These are phyloP conservation scores for Megastigmus dorsalis DNA, from an alignment of 2,888 invertebrate species.

Conservation along the genomic window DNA sequence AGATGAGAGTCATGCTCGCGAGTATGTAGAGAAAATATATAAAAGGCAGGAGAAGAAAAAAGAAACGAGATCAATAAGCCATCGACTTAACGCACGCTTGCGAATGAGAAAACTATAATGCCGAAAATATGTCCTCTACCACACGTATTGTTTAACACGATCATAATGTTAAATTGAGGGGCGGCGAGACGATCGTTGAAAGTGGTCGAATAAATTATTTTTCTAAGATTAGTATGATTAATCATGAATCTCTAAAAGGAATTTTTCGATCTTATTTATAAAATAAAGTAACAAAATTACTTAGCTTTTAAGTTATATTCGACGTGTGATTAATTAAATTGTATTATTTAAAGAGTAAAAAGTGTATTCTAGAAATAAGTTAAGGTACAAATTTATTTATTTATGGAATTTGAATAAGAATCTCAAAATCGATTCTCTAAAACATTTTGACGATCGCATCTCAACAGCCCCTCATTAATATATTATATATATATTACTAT, in stretches of 20 bases:
- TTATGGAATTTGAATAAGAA: slow-evolving; percentile 33
- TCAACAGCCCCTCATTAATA: slow-evolving; percentile 16
- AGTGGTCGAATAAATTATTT: slow-evolving; percentile 24
- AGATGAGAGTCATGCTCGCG: slow-evolving; percentile 26
- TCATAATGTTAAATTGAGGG: slow-evolving; percentile 46
- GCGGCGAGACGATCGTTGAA: slow-evolving; percentile 33
- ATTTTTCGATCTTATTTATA: slow-evolving; percentile 43
- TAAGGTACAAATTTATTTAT: slow-evolving; percentile 47
- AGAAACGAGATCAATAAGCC: slow-evolving; percentile 44
- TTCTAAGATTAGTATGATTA: slow-evolving; percentile 32
- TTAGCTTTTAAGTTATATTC: slow-evolving; percentile 39
- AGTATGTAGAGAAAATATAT: slow-evolving; percentile 52
- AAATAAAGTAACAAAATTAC: slow-evolving; percentile 9
- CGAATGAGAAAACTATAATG: slow-evolving; percentile 44
- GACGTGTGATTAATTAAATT: slow-evolving; percentile 35
- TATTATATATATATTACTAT: slow-evolving; percentile 39
- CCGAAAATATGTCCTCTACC: slow-evolving; percentile 32
- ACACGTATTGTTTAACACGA: slow-evolving; percentile 41
- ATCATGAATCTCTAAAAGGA: slow-evolving; percentile 27
- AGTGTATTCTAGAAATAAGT: slow-evolving; percentile 29
- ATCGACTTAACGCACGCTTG: slow-evolving; percentile 52
- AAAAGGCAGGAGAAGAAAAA: slow-evolving; percentile 25
- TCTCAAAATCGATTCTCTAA: slow-evolving; percentile 32
- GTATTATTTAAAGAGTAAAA: slow-evolving; percentile 14
- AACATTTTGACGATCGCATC: slow-evolving; percentile 36